Percentiles rank a stretch among this genome's conserved stretches.
These are phyloP conservation scores for Trypoxylon attenuatum DNA, from an alignment of 2,888 invertebrate species.

Conservation along the genomic window DNA sequence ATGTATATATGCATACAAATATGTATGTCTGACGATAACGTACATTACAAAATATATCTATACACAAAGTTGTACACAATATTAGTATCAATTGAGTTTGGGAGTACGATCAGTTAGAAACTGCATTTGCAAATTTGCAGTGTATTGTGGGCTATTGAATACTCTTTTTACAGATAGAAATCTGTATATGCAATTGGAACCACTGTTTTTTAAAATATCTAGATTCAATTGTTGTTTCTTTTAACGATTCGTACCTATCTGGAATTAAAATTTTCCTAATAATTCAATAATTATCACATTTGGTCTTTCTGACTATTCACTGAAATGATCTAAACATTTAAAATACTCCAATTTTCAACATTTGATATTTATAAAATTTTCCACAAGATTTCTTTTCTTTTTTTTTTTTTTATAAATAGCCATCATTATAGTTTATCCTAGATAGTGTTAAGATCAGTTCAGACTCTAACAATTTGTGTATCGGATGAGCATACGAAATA, in stretches of 20 bases:
- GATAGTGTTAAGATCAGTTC: no score
- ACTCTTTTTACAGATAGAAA: no score
- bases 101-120: constrained; percentile 12
- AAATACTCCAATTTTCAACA: neutral
- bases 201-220: neutral
- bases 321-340: constrained; percentile 7
- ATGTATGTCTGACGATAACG: constrained; percentile 21
- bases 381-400: neutral
- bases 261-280: neutral
- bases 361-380: neutral
- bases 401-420: neutral
- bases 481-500: neutral
- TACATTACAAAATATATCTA: constrained; percentile 46
- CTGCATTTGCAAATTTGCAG: constrained; percentile 29
- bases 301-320: neutral
- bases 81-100: constrained; percentile 2
- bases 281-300: constrained; percentile 1
- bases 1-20: constrained; percentile 27
- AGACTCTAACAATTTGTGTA: no score
- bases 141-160: no score
- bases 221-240: no score
- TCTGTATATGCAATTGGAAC: neutral
- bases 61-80: constrained; percentile 44
- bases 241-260: no score
- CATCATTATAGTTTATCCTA: neutral